phyloP scores from a whole-genome alignment of 2,113 vertebrate genomes.

The Apodemus speciosus region DNA sequence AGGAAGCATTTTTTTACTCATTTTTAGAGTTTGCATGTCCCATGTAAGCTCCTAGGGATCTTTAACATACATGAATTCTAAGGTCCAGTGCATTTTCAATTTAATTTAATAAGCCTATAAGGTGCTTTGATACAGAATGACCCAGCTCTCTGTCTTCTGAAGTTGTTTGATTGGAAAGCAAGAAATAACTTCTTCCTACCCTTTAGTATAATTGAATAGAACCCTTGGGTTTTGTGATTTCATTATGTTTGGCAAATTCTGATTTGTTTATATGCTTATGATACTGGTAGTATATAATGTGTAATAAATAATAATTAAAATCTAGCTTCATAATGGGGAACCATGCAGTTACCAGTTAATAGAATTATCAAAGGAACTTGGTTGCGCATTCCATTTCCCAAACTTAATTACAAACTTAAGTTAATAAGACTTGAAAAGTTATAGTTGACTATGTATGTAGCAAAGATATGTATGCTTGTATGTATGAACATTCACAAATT shows the following conservation, averaged over 20 bases:
- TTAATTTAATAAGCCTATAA: slow-evolving; percentile 12
- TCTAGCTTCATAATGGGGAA: slow-evolving; percentile 48
- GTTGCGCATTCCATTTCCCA: background rate
- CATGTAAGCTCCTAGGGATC: background rate
- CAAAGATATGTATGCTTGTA: background rate
- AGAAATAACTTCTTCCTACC: slow-evolving; percentile 49
- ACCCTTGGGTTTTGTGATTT: slow-evolving; percentile 49
- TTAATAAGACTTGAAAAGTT: slow-evolving; percentile 55
- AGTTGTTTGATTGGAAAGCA: slow-evolving; percentile 27
- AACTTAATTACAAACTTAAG: slow-evolving; percentile 57
- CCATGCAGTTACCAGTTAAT: slow-evolving; percentile 51
- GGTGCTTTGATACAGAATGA: background rate
- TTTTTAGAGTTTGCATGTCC: background rate
- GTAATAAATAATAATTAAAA: slow-evolving; percentile 61
- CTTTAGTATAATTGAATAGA: slow-evolving; percentile 15
- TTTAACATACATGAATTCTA: background rate
- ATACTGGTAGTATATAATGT: background rate
- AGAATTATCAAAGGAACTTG: slow-evolving; percentile 55
- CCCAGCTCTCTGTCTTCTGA: background rate
- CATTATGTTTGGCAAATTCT: slow-evolving; percentile 32
- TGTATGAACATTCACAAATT: background rate
- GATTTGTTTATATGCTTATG: slow-evolving; percentile 32
- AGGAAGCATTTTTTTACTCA: background rate
- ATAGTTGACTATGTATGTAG: background rate
- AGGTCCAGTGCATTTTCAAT: background rate